Evolutionary conservation across 1,140 invertebrate species (phyloP).

Genomic region (Aphelinus certus): DNA sequence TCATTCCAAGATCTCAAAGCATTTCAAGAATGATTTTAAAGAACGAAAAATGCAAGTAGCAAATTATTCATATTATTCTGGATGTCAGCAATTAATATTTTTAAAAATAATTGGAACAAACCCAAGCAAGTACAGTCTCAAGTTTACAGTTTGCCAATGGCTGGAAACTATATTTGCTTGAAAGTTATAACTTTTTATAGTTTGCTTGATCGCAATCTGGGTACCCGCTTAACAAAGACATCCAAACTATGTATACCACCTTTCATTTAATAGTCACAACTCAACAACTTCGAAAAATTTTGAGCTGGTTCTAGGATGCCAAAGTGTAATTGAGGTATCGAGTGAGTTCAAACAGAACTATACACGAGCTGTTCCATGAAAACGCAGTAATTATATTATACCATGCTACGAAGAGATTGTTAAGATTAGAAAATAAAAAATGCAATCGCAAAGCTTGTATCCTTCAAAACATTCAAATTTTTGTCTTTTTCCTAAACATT

Average conservation of each 20-base stretch:
- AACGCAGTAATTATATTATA: neutral
- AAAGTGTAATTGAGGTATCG: constrained; percentile 33
- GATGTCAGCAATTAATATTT: constrained; percentile 28
- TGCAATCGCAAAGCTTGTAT: constrained; percentile 63
- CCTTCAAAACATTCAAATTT: constrained; percentile 61
- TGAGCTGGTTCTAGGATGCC: neutral
- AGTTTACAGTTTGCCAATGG: neutral
- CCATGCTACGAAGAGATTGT: constrained; percentile 26
- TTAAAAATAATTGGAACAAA: constrained; percentile 10
- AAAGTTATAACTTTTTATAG: constrained; percentile 28
- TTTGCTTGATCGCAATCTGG: constrained; percentile 32
- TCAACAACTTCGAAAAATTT: too few species aligned
- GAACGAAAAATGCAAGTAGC: too few species aligned
- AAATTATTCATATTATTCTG: constrained; percentile 36
- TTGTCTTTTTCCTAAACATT: constrained; percentile 42
- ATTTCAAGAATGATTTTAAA: too few species aligned
- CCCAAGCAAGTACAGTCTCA: constrained; percentile 27
- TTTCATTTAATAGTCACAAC: too few species aligned
- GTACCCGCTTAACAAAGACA: constrained; percentile 33
- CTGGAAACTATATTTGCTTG: constrained; percentile 36
- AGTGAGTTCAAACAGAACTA: constrained; percentile 35
- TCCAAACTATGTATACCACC: neutral
- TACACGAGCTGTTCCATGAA: constrained; percentile 8
- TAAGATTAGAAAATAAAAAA: constrained; percentile 43
- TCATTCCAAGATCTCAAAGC: too few species aligned